phyloP scores from a whole-genome alignment of 2,113 vertebrate genomes.

The Leptodactylus fuscus region DNA sequence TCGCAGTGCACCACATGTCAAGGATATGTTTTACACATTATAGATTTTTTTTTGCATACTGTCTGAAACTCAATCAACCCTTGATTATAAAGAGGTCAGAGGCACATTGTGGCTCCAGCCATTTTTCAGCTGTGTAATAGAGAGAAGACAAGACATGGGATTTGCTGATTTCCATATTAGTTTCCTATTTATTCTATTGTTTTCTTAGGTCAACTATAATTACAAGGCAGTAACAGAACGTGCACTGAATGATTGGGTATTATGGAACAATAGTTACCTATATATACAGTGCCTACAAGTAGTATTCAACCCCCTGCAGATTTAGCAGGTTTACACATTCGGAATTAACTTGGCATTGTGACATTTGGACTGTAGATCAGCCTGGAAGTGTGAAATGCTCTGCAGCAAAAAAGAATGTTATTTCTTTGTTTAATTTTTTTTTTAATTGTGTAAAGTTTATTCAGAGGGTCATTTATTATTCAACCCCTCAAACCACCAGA shows the following conservation, averaged over 20 bases:
- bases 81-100: slow-evolving; percentile 42
- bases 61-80: slow-evolving; percentile 53
- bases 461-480: no score
- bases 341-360: no score
- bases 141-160: background rate
- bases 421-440: no score
- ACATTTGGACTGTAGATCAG: no score
- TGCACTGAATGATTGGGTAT: background rate
- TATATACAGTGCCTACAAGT: no score
- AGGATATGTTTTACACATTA: slow-evolving; percentile 53
- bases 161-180: background rate
- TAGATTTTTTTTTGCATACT: slow-evolving; percentile 50
- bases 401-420: no score
- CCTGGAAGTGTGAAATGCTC: no score
- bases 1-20: slow-evolving; percentile 49
- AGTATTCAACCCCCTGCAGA: no score
- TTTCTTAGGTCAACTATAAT: background rate
- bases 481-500: no score
- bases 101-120: slow-evolving; percentile 7
- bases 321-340: no score
- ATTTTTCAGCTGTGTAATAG: background rate
- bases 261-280: no score
- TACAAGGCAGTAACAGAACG: background rate
- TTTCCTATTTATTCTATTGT: background rate
- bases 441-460: no score